Base-by-base conservation (phyloP, 2,797 vertebrate species). In the Ibycter americanus region DNA sequence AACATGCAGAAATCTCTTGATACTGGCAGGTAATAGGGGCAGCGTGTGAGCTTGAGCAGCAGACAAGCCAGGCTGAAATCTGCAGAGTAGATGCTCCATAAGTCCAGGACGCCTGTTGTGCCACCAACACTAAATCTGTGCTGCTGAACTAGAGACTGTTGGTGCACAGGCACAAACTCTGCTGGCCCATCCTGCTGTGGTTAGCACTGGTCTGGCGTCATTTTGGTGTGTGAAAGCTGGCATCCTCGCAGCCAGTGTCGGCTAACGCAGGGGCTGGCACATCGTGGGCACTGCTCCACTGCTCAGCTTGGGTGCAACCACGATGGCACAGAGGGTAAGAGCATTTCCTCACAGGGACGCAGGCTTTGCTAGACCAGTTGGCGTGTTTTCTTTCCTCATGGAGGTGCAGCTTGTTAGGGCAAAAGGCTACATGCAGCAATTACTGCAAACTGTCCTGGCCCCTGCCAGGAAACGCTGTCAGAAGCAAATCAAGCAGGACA, bases 261-360 rank as follows among this genome's bases (percentile, higher is more conserved):
- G n/a, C 27, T 21, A 3, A 2, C 0, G 19, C 32, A 38, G 42
- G 42, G 5, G 5, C 0, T 38, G 38, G 21, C 46, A 32, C 14
- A 1, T 15, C 23, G 34, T 1, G 8, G 11, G 4, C 16, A 6
- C 17, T 2, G 0, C 2, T 6, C 9, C 4, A 6, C 70, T 14
- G 27, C 36, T 46, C 27, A 20, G 26, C 40, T 40, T 3, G 1
- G 22, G 23, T 8, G 32, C 51, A 25, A 36, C 11, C 0, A 1
- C 3, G 23, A 12, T 21, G 38, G 17, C 9, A 15, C 1, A 0
- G 38, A 10, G 27, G 34, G 16, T 3, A 2, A 6, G 22, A 20
- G 19, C 11, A 32, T 16, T 36, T 82, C 36, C 49, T 42, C 0
- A 0, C 11, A 15, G 56, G 19, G 19, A 34, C 8, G 0, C 6